Conservation (phyloP, 2,113 vertebrate genomes). For the Panthera tigris region DNA sequence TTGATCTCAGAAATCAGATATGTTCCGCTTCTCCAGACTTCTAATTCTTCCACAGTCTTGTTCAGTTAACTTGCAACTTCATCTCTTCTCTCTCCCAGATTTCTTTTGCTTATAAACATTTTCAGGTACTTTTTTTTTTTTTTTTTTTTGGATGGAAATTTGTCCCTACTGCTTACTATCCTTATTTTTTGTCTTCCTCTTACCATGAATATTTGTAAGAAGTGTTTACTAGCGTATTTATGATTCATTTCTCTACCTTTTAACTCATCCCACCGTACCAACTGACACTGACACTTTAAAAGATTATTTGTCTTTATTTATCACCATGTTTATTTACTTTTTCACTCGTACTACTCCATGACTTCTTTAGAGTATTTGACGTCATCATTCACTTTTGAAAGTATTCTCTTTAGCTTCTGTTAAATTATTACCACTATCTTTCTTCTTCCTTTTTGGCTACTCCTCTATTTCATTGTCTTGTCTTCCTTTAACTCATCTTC, state of each 20-base stretch:
- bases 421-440: not conserved
- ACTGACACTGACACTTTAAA: not conserved
- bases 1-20: conserved; percentile 16
- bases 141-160: not conserved
- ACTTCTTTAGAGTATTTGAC: not conserved
- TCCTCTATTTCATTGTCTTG: conserved; percentile 25
- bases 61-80: not conserved
- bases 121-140: not conserved
- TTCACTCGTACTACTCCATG: not conserved
- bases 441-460: not conserved
- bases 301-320: not conserved
- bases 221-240: not conserved
- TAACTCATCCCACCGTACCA: not conserved
- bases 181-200: not conserved
- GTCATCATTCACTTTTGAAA: conserved; percentile 26
- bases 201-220: not conserved
- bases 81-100: not conserved
- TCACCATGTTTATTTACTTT: not conserved
- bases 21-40: not conserved
- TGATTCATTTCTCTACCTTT: not conserved
- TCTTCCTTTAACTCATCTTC: not conserved
- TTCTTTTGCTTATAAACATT: conserved; percentile 23
- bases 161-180: not conserved
- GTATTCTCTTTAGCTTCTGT: not conserved
- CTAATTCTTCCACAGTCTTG: not conserved